A percentile compares a stretch with the other conserved stretches of the same genome.
Evolutionary conservation across 1,140 invertebrate species (phyloP).

Genomic region (Zaprionus lachaisei): DNA sequence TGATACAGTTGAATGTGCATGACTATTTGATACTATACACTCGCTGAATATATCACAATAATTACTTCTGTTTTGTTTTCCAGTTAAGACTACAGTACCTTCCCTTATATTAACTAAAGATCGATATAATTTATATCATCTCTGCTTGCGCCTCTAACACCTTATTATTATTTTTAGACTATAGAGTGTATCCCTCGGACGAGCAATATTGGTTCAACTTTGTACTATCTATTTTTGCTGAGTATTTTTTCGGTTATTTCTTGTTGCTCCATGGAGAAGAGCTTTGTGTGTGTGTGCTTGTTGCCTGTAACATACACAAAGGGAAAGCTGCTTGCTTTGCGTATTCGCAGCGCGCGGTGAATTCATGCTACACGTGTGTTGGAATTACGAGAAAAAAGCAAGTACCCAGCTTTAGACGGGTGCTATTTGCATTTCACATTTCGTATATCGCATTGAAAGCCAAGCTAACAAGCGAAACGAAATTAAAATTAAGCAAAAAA

Average conservation of each 20-base stretch:
- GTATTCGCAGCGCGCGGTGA: conserved; percentile 31
- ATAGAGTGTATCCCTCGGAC: not conserved
- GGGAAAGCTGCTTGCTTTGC: conserved; percentile 54
- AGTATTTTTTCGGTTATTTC: conserved; percentile 51
- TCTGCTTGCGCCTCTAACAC: too few species aligned
- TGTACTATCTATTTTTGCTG: conserved; percentile 9
- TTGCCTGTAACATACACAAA: conserved; percentile 48
- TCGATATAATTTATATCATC: too few species aligned
- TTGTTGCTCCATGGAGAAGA: conserved; percentile 19
- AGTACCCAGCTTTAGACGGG: conserved; percentile 77
- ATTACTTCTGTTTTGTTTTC: not conserved
- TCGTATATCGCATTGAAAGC: conserved; percentile 44
- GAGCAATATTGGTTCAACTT: not conserved
- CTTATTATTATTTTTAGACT: too few species aligned
- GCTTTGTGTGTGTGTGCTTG: conserved; percentile 4
- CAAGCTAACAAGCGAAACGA: conserved; percentile 74
- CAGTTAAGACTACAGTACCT: too few species aligned
- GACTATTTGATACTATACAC: not conserved
- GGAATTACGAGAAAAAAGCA: conserved; percentile 46
- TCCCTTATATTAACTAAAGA: too few species aligned
- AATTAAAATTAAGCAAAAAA: conserved; percentile 48
- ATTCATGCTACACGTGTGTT: conserved; percentile 7
- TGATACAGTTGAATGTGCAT: too few species aligned
- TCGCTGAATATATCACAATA: not conserved
- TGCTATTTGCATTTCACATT: conserved; percentile 65